Evolutionary conservation across 2,797 vertebrate genomes (phyloP), one percentile per base, ranked within the genome.

Genomic region (Protosalanx chinensis): DNA sequence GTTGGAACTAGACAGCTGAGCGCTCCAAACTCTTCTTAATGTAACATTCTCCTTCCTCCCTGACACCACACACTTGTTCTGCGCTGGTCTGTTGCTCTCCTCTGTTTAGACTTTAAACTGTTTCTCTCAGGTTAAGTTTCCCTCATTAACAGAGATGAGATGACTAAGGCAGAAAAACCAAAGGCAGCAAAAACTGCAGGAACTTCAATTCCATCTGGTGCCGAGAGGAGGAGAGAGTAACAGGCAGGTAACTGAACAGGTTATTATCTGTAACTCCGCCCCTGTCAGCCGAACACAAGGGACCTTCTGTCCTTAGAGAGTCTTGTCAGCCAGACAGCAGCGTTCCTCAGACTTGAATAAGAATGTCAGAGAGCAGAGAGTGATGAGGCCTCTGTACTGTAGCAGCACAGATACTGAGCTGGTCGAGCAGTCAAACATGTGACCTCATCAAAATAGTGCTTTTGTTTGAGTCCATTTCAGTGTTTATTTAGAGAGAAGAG

Each of bases 331-430:
- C 51, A 18, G 49, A 72, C 68, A 65, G 58, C 18, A 77, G 73
- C 3, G 65, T 79, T 72, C 86, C 78, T 67, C 70, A 49, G 63
- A 63, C 56, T 75, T 76, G 72, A 2, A 27, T 27, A 86, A 83
- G 80, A 85, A 85, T 85, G 84, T 87, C 76, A 82, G 12, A 41
- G 7, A 35, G 27, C 27, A 30, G 74, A 70, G 64, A 76, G 15
- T 62, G 82, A 86, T 81, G 77, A 62, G 27, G 49, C 33, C n/a
- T 56, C 49, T 20, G 6, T 72, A 82, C 75, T 77, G 51, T 79
- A 71, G 81, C 72, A 79, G 33, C 51, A 20, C 49, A 57, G 53
- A 41, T 57, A 58, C 18, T 46, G 37, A 68, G 18, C 27, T n/a
- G 13, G 27, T 46, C 18, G 16, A 67, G 30, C 29, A 10, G 18